These are phyloP conservation scores for Amphiprion clarkii DNA, from an alignment of 2,797 vertebrate genomes.

Conservation along the genomic window DNA sequence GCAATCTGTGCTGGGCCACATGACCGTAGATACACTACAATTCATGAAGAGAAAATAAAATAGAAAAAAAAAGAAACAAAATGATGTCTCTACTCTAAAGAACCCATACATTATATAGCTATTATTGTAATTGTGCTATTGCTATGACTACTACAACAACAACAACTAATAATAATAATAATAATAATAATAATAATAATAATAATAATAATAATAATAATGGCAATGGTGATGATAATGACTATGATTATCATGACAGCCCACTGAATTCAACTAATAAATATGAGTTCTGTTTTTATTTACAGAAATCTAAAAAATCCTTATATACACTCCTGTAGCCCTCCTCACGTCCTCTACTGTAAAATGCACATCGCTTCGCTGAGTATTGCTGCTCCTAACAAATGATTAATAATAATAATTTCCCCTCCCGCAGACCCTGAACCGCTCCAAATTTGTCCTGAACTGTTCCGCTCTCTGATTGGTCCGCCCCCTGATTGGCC, in stretches of 20 bases:
- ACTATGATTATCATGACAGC: too few species aligned
- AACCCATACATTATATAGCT: background rate
- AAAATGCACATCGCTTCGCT: too few species aligned
- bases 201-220: background rate
- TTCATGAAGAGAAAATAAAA: background rate
- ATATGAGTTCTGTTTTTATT: background rate
- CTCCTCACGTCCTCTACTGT: background rate
- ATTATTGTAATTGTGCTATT: background rate
- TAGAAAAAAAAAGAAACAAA: background rate
- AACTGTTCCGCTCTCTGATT: conserved; percentile 53
- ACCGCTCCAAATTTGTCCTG: conserved; percentile 73
- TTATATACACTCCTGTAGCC: background rate
- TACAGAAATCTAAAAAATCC: background rate
- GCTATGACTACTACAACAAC: background rate
- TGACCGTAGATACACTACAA: too few species aligned
- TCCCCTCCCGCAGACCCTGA: background rate
- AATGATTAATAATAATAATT: background rate
- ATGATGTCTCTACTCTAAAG: background rate
- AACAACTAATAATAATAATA: background rate
- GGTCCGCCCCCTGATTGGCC: conserved; percentile 72
- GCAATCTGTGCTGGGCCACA: too few species aligned
- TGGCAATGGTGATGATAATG: too few species aligned
- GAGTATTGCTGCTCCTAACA: background rate
- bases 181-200: background rate
- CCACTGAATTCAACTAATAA: too few species aligned